Percentiles rank a stretch among this genome's conserved stretches.
These are phyloP conservation scores for Acanthosoma haemorrhoidale DNA, from an alignment of 2,888 invertebrate genomes.

Conservation along the genomic window DNA sequence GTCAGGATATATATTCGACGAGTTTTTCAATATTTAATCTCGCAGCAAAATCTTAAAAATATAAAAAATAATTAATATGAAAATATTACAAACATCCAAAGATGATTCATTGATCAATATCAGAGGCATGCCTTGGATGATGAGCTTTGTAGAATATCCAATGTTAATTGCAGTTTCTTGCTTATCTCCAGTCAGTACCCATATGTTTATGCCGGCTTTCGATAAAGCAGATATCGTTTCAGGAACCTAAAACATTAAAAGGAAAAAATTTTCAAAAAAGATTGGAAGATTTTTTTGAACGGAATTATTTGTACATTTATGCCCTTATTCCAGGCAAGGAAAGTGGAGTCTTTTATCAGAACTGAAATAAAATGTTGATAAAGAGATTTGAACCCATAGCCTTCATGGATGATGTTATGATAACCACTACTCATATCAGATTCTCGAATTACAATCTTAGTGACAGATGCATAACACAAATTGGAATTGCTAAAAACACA, in stretches of 20 bases:
- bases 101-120: constrained; percentile 84
- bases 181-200: constrained; percentile 99
- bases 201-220: constrained; percentile 89
- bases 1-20: too few relatives aligned
- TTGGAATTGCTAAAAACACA: too few relatives aligned
- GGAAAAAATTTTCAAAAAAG: background rate
- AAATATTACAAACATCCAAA: constrained; percentile 68
- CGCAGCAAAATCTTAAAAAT: constrained; percentile 19
- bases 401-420: too few relatives aligned
- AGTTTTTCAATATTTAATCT: background rate
- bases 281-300: too few relatives aligned
- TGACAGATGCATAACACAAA: too few relatives aligned
- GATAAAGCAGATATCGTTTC: constrained; percentile 90
- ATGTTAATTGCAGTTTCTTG: constrained; percentile 99
- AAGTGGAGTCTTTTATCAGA: too few relatives aligned
- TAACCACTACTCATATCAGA: too few relatives aligned
- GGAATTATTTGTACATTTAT: too few relatives aligned
- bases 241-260: constrained; percentile 62
- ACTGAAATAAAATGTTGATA: too few relatives aligned
- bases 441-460: too few relatives aligned
- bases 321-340: too few relatives aligned
- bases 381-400: too few relatives aligned
- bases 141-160: constrained; percentile 86
- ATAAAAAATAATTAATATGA: constrained; percentile 19
- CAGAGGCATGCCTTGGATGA: constrained; percentile 79